phyloP scores from a whole-genome alignment of 2,113 vertebrate genomes.

The Oncorhynchus kisutch region DNA sequence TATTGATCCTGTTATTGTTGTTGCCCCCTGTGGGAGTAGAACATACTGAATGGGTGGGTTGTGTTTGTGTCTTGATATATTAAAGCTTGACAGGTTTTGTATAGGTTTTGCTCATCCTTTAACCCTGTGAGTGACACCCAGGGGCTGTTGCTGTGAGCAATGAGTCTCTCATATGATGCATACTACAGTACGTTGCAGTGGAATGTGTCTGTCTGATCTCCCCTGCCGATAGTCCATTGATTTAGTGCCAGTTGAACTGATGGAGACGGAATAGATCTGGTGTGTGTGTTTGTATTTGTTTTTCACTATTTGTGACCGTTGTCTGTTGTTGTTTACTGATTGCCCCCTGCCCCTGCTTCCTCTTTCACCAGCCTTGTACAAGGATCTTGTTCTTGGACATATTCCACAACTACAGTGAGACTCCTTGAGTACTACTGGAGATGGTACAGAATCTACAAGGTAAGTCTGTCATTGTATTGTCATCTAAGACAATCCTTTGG shows the following conservation, averaged over 20 bases:
- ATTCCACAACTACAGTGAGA: constrained; percentile 96
- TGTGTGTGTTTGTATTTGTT: neutral
- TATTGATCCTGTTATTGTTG: neutral
- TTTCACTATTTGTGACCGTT: too few relatives aligned
- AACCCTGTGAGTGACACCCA: neutral
- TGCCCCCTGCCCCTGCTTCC: constrained; percentile 6
- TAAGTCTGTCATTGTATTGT: constrained; percentile 53
- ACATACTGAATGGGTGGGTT: neutral
- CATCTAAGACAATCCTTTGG: too few relatives aligned
- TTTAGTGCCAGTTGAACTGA: neutral
- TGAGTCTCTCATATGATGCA: neutral
- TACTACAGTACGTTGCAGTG: too few relatives aligned
- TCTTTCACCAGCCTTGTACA: constrained; percentile 83
- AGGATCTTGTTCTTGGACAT: constrained; percentile 97
- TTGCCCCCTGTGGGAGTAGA: neutral
- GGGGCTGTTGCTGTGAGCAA: neutral
- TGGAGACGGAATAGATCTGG: neutral
- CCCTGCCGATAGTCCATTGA: neutral
- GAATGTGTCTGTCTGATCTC: too few relatives aligned
- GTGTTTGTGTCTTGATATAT: constrained; percentile 14
- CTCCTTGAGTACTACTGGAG: constrained; percentile 88
- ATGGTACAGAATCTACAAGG: constrained; percentile 93
- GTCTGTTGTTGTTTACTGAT: constrained; percentile 9
- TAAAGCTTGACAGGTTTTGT: constrained; percentile 17
- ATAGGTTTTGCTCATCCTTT: constrained; percentile 10